Percentiles rank a stretch among this genome's conserved stretches.
These are phyloP conservation scores for Luffia ferchaultella DNA, from an alignment of 2,888 invertebrate genomes.

Conservation along the genomic window DNA sequence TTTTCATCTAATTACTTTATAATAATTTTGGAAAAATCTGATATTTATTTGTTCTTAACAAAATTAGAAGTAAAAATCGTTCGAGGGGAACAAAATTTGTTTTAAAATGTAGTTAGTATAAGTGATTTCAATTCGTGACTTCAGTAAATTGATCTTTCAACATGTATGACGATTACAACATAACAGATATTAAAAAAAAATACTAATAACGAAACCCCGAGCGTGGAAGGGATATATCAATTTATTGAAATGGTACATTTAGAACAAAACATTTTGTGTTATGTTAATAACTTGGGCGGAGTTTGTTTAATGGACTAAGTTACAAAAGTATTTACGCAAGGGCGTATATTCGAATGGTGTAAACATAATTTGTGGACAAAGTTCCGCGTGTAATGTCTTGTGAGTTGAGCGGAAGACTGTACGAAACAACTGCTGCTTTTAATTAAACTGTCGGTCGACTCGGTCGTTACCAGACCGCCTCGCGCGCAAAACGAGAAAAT, in stretches of 20 bases:
- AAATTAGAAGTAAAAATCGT: too few relatives aligned
- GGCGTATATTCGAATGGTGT: slow-evolving; percentile 55
- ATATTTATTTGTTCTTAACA: too few relatives aligned
- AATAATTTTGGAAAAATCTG: too few relatives aligned
- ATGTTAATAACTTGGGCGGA: slow-evolving; percentile 48
- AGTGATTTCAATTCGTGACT: too few relatives aligned
- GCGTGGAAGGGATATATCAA: too few relatives aligned
- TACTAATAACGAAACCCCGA: too few relatives aligned
- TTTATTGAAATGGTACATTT: slow-evolving; percentile 35
- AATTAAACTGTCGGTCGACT: slow-evolving; percentile 41
- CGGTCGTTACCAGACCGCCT: slow-evolving; percentile 24
- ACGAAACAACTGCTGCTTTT: slow-evolving; percentile 40
- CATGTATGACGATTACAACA: too few relatives aligned
- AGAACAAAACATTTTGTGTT: slow-evolving; percentile 38
- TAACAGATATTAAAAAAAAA: too few relatives aligned
- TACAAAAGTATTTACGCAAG: slow-evolving; percentile 51
- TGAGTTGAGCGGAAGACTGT: slow-evolving; percentile 27
- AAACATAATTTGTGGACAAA: slow-evolving; percentile 58
- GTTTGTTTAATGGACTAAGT: slow-evolving; percentile 54
- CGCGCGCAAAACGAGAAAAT: slow-evolving; percentile 16
- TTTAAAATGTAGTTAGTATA: too few relatives aligned
- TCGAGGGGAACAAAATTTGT: too few relatives aligned
- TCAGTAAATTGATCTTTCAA: too few relatives aligned
- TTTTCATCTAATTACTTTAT: too few relatives aligned
- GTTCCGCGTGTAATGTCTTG: slow-evolving; percentile 47